phyloP scores from a whole-genome alignment of 2,797 vertebrate species.

The Sebastes miniatus region DNA sequence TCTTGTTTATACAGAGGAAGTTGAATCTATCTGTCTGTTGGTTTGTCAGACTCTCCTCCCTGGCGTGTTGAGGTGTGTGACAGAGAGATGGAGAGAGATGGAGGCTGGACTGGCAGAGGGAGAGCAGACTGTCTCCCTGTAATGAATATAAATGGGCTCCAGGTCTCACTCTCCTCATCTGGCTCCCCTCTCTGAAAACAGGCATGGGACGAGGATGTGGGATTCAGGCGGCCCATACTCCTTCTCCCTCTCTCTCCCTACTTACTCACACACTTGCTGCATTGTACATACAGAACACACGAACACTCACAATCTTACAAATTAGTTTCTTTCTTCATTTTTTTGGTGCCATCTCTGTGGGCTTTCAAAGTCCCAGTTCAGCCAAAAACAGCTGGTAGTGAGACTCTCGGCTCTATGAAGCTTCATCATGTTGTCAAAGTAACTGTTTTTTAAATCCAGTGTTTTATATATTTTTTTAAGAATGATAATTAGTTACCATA shows the following conservation, averaged over 20 bases:
- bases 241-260: neutral
- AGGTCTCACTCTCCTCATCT: conserved; percentile 49
- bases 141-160: conserved; percentile 79
- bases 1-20: conserved; percentile 61
- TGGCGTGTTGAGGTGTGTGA: conserved; percentile 61
- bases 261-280: neutral
- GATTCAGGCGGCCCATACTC: conserved; percentile 10
- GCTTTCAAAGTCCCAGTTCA: conserved; percentile 9
- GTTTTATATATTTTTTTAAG: neutral
- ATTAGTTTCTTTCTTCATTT: neutral
- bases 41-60: conserved; percentile 60
- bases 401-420: neutral
- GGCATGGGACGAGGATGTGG: conserved; percentile 21
- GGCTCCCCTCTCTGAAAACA: conserved; percentile 39
- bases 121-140: conserved; percentile 71
- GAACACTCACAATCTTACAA: neutral
- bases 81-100: conserved; percentile 59
- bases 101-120: conserved; percentile 66
- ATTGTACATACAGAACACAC: conserved; percentile 6
- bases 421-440: neutral
- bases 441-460: neutral
- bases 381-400: conserved; percentile 1
- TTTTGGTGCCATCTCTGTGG: neutral
- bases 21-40: conserved; percentile 59
- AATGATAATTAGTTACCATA: neutral